Percentiles rank a stretch among this genome's conserved stretches.
These are phyloP conservation scores for Tigriopus japonicus DNA, from an alignment of 1,140 invertebrate genomes.

Conservation along the genomic window DNA sequence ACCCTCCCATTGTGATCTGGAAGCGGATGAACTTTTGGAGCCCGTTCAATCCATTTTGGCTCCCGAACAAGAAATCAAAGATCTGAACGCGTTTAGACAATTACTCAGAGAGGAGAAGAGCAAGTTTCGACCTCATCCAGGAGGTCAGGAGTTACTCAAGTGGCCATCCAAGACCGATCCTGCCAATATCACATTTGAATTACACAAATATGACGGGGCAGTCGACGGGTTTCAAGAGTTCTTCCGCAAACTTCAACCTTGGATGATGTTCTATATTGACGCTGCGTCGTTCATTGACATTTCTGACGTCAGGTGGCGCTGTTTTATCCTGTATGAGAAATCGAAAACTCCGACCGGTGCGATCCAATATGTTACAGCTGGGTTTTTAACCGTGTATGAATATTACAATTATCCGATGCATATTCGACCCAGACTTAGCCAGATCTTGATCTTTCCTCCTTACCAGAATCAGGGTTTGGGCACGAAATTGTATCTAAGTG, in stretches of 20 bases:
- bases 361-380: slow-evolving; percentile 50
- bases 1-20: slow-evolving; percentile 40
- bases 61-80: too few species aligned
- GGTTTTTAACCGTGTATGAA: slow-evolving; percentile 77
- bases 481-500: slow-evolving; percentile 46
- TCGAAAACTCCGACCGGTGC: slow-evolving; percentile 26
- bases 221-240: slow-evolving; percentile 48
- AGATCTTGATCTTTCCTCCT: slow-evolving; percentile 71
- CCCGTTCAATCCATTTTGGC: slow-evolving; percentile 22
- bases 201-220: background rate
- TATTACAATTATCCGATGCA: slow-evolving; percentile 83
- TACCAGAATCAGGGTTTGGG: slow-evolving; percentile 70
- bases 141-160: slow-evolving; percentile 33
- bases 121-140: slow-evolving; percentile 48
- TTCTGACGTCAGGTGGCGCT: slow-evolving; percentile 77
- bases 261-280: slow-evolving; percentile 87
- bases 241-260: slow-evolving; percentile 68
- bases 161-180: slow-evolving; percentile 43
- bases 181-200: slow-evolving; percentile 41
- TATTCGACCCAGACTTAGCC: slow-evolving; percentile 68
- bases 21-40: slow-evolving; percentile 35
- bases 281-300: slow-evolving; percentile 76
- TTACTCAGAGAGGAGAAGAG: slow-evolving; percentile 40
- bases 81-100: too few species aligned
- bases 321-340: slow-evolving; percentile 61